Evolutionary conservation across 2,888 invertebrate genomes (phyloP).

Genomic region (Himalopsyche kuldschensis): DNA sequence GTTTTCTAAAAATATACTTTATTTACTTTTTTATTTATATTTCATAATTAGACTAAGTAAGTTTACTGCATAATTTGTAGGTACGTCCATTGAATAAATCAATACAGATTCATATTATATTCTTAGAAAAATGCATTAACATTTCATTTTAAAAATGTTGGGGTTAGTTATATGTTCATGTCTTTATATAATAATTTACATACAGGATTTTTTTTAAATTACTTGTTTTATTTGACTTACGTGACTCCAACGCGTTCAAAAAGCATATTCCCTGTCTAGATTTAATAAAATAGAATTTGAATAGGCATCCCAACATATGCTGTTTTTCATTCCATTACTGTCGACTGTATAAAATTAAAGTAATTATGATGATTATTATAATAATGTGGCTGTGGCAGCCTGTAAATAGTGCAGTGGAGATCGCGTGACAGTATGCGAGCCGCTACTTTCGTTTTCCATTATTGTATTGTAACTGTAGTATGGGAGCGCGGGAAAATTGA

Average conservation of each 20-base stretch:
- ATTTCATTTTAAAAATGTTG: too few species aligned
- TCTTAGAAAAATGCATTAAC: too few species aligned
- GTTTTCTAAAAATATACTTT: too few species aligned
- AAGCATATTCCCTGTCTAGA: background rate
- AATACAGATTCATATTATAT: too few species aligned
- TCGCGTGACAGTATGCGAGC: background rate
- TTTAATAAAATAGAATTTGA: background rate
- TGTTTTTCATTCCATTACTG: background rate
- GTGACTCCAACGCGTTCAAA: background rate
- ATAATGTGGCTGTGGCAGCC: background rate
- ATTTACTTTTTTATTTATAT: too few species aligned
- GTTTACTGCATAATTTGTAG: too few species aligned
- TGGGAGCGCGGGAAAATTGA: background rate
- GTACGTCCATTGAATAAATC: too few species aligned
- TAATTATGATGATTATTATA: background rate
- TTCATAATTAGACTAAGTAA: too few species aligned
- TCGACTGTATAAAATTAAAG: background rate
- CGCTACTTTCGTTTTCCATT: background rate
- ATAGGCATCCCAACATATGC: background rate
- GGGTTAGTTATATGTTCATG: too few species aligned
- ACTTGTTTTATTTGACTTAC: too few species aligned
- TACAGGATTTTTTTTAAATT: too few species aligned
- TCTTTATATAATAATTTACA: too few species aligned
- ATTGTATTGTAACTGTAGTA: background rate
- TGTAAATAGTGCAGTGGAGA: background rate